These are phyloP conservation scores for Brachypalpus laphriformis DNA, from an alignment of 2,888 invertebrate genomes.

Conservation along the genomic window DNA sequence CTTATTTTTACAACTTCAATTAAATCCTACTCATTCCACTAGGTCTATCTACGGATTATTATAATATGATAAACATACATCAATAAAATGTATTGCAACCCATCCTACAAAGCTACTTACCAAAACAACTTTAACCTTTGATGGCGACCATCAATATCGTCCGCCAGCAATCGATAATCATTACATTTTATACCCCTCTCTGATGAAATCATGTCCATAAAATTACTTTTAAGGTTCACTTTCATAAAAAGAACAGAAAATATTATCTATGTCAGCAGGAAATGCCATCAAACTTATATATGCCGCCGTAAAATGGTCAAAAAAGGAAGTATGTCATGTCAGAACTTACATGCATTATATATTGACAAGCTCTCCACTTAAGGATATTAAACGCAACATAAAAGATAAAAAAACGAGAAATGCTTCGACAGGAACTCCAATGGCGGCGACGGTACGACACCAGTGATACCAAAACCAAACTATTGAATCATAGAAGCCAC, in stretches of 20 bases:
- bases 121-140: neutral
- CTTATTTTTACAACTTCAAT: too few species aligned
- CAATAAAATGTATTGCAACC: too few species aligned
- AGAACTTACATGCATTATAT: constrained; percentile 56
- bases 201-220: constrained; percentile 20
- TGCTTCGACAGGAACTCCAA: constrained; percentile 24
- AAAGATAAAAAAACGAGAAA: constrained; percentile 6
- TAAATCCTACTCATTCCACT: too few species aligned
- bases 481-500: constrained; percentile 36
- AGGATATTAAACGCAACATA: constrained; percentile 58
- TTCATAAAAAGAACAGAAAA: constrained; percentile 17
- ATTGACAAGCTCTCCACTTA: constrained; percentile 68
- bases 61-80: too few species aligned
- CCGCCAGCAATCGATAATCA: neutral
- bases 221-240: constrained; percentile 23
- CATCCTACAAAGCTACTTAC: too few species aligned
- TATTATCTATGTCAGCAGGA: constrained; percentile 26
- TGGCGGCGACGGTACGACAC: neutral
- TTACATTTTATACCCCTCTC: neutral
- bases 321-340: neutral
- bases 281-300: constrained; percentile 19
- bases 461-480: constrained; percentile 17
- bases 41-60: too few species aligned
- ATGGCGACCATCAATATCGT: neutral
- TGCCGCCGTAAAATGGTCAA: neutral